Percentiles rank a stretch among this genome's conserved stretches.
phyloP scores from a whole-genome alignment of 2,113 vertebrate genomes.

The Tonatia bakeri region DNA sequence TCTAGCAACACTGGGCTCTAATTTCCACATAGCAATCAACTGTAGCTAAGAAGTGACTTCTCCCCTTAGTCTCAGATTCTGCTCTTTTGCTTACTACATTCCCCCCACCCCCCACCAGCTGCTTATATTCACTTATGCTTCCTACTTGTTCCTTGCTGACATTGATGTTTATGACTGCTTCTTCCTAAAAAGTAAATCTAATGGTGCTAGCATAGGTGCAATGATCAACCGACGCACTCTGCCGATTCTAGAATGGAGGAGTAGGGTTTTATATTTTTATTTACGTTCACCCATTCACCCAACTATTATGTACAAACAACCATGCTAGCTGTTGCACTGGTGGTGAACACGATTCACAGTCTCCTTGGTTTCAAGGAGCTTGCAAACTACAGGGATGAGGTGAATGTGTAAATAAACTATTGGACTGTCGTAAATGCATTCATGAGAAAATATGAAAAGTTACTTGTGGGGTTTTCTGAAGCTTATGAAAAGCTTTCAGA shows the following conservation, averaged over 20 bases:
- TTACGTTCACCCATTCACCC: not conserved
- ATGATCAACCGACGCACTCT: not conserved
- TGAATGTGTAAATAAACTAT: not conserved
- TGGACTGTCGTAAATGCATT: not conserved
- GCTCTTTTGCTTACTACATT: not conserved
- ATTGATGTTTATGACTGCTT: not conserved
- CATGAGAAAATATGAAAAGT: not conserved
- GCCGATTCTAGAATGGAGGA: not conserved
- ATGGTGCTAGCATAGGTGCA: not conserved
- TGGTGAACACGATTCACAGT: not conserved
- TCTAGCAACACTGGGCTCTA: not conserved
- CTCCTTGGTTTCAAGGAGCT: not conserved
- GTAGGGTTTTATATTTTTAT: not conserved
- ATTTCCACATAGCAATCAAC: not conserved
- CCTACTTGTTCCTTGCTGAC: not conserved
- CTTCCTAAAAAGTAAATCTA: not conserved
- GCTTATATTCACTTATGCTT: not conserved
- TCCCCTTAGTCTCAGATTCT: not conserved
- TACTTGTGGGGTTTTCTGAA: not conserved
- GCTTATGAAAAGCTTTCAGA: not conserved
- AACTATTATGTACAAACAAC: not conserved
- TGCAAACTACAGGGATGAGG: not conserved
- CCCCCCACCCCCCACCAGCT: not conserved
- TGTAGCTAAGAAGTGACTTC: not conserved
- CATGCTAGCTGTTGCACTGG: not conserved